Conservation (phyloP, 2,888 invertebrate genomes). For the Watsonalla binaria region DNA sequence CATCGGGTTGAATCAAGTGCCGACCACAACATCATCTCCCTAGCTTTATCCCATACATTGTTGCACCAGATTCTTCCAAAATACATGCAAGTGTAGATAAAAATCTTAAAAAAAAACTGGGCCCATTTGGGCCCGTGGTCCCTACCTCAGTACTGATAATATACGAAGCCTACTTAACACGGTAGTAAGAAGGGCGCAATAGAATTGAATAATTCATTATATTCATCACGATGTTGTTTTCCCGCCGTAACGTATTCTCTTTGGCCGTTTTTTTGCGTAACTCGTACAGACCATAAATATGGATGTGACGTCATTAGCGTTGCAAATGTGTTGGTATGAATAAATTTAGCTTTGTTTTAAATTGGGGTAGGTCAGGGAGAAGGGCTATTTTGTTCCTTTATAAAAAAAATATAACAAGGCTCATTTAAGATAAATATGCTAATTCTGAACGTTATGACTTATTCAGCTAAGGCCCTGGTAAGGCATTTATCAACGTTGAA, state of each 20-base stretch:
- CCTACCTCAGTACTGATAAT: background rate
- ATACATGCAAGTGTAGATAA: too few relatives aligned
- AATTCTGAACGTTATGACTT: too few relatives aligned
- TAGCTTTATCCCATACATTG: too few relatives aligned
- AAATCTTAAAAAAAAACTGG: too few relatives aligned
- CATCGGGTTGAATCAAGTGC: too few relatives aligned
- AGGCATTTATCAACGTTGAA: too few relatives aligned
- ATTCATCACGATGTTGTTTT: conserved; percentile 45
- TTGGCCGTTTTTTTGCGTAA: conserved; percentile 29
- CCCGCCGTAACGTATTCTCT: conserved; percentile 38
- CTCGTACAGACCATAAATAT: conserved; percentile 38
- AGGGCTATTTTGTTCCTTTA: background rate
- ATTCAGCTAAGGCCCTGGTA: too few relatives aligned
- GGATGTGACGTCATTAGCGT: conserved; percentile 39
- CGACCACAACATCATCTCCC: too few relatives aligned
- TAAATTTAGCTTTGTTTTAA: conserved; percentile 19
- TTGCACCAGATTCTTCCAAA: too few relatives aligned
- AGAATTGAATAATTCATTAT: conserved; percentile 59
- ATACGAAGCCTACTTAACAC: background rate
- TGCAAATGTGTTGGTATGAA: conserved; percentile 39
- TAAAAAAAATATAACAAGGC: too few relatives aligned
- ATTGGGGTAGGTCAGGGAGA: conserved; percentile 25
- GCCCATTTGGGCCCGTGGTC: too few relatives aligned
- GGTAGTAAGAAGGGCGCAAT: conserved; percentile 16
- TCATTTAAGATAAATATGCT: too few relatives aligned